phyloP scores from a whole-genome alignment of 2,113 vertebrate genomes.

The Neolamprologus modestus region DNA sequence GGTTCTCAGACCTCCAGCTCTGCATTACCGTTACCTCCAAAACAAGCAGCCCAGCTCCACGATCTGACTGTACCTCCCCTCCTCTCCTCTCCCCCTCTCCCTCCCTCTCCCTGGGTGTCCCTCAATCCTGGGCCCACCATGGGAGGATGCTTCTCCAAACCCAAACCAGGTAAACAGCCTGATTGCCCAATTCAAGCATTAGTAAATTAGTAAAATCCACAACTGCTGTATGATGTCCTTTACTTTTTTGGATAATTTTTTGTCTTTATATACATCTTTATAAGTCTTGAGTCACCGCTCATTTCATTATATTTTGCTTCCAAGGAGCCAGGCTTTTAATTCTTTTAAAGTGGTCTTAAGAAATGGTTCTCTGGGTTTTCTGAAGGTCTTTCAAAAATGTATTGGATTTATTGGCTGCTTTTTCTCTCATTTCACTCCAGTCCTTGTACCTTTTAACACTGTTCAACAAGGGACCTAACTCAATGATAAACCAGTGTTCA shows the following conservation, averaged over 20 bases:
- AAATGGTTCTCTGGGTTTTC: background rate
- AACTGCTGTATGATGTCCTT: background rate
- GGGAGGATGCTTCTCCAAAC: constrained; percentile 98
- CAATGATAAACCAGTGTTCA: background rate
- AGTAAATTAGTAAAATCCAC: background rate
- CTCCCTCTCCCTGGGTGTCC: constrained; percentile 48
- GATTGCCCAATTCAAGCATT: background rate
- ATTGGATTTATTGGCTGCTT: background rate
- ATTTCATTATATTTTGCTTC: background rate
- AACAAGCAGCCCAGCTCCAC: constrained; percentile 26
- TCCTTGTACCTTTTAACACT: background rate
- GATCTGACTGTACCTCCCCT: constrained; percentile 38
- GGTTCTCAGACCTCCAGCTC: constrained; percentile 44
- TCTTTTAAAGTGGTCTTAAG: background rate
- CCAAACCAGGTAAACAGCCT: constrained; percentile 85
- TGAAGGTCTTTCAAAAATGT: background rate
- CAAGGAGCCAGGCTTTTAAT: background rate
- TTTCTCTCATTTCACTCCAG: background rate
- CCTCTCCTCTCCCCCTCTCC: constrained; percentile 8
- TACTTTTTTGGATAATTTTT: background rate
- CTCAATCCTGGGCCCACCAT: constrained; percentile 72
- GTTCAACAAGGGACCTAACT: background rate
- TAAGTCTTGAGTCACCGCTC: background rate
- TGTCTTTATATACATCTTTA: background rate
- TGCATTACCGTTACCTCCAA: constrained; percentile 40